phyloP scores from a whole-genome alignment of 2,888 invertebrate genomes.

The Amblyteles armatorius region DNA sequence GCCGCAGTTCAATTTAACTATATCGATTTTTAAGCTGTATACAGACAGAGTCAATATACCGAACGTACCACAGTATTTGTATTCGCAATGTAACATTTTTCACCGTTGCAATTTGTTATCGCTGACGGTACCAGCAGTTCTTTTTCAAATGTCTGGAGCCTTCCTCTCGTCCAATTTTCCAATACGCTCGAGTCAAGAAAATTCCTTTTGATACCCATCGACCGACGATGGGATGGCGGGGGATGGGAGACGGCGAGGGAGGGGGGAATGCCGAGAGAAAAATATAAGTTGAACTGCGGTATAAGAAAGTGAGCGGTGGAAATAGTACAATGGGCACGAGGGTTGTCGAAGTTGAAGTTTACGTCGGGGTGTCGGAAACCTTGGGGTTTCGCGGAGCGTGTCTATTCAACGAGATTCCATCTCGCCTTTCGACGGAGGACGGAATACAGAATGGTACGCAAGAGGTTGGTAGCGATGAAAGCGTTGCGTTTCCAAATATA shows the following conservation, averaged over 20 bases:
- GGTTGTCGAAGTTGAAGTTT: constrained; percentile 26
- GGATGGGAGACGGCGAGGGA: no score
- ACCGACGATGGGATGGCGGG: background rate
- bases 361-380: constrained; percentile 22
- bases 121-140: constrained; percentile 46
- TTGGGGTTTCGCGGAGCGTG: background rate
- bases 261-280: background rate
- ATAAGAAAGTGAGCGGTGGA: constrained; percentile 13
- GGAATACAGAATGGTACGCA: constrained; percentile 24
- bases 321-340: constrained; percentile 17
- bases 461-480: constrained; percentile 25
- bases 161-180: constrained; percentile 61
- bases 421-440: background rate
- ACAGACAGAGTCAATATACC: background rate
- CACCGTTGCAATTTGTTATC: constrained; percentile 48
- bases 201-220: constrained; percentile 56
- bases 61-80: background rate
- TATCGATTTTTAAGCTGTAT: constrained; percentile 17
- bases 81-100: constrained; percentile 36
- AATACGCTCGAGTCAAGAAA: constrained; percentile 56
- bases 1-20: constrained; percentile 3
- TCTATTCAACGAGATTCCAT: constrained; percentile 18
- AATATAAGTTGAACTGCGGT: constrained; percentile 15
- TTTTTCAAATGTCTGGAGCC: constrained; percentile 52
- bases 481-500: constrained; percentile 52